Percentiles rank a stretch among this genome's conserved stretches.
Conservation (phyloP, 2,888 invertebrate genomes). For the Diogma glabrata region DNA sequence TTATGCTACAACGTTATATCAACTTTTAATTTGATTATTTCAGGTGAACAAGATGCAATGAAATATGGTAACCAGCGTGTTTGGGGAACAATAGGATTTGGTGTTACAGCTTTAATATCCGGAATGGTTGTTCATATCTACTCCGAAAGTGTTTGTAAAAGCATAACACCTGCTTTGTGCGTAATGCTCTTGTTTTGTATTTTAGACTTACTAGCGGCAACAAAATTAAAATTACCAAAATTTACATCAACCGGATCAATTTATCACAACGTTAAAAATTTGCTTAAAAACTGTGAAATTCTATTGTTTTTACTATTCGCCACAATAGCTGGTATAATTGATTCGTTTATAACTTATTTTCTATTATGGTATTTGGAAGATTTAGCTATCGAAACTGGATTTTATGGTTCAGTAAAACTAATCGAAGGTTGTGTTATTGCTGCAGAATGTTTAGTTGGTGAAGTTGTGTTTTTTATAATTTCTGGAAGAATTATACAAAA, state of each 20-base stretch:
- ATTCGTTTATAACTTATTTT: slow-evolving; percentile 71
- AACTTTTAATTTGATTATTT: too few relatives aligned
- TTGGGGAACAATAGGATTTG: slow-evolving; percentile 75
- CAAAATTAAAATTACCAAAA: slow-evolving; percentile 48
- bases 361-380: slow-evolving; percentile 78
- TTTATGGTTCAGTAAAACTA: slow-evolving; percentile 55
- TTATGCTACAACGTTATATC: too few relatives aligned
- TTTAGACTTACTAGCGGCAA: slow-evolving; percentile 55
- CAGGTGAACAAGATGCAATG: slow-evolving; percentile 53
- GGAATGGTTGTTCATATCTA: slow-evolving; percentile 55
- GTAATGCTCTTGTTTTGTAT: slow-evolving; percentile 51
- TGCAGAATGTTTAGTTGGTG: slow-evolving; percentile 66
- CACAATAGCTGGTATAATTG: slow-evolving; percentile 62
- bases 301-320: slow-evolving; percentile 60
- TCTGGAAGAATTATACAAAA: slow-evolving; percentile 64
- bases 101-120: slow-evolving; percentile 55
- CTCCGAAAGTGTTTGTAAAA: slow-evolving; percentile 39
- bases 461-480: slow-evolving; percentile 63
- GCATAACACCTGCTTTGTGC: slow-evolving; percentile 58
- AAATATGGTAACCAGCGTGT: slow-evolving; percentile 68
- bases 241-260: slow-evolving; percentile 56
- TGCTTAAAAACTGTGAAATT: slow-evolving; percentile 53
- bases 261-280: slow-evolving; percentile 48
- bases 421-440: slow-evolving; percentile 71
- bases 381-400: slow-evolving; percentile 49